A percentile compares a stretch with the other conserved stretches of the same genome.
These are phyloP conservation scores for Macrosteles quadrilineatus DNA, from an alignment of 1,140 invertebrate species.

Conservation along the genomic window DNA sequence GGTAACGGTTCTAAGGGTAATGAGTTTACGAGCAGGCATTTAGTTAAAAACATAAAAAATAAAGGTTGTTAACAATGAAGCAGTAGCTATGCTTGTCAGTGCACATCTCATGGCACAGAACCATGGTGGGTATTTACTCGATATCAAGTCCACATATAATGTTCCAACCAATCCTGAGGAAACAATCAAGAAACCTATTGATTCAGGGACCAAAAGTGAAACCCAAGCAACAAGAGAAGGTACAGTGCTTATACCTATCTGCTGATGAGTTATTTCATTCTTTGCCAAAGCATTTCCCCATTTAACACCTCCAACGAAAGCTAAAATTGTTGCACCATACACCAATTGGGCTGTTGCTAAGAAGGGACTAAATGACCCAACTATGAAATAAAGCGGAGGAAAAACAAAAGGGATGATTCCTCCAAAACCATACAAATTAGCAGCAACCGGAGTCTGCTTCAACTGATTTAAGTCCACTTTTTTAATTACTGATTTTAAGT, in stretches of 20 bases:
- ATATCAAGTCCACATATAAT: conserved; percentile 28
- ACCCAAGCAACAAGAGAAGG: conserved; percentile 35
- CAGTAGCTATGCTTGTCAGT: conserved; percentile 28
- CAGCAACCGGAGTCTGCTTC: conserved; percentile 27
- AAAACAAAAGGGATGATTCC: conserved; percentile 35
- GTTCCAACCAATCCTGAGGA: conserved; percentile 24
- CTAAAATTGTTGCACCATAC: conserved; percentile 38
- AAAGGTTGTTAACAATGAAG: conserved; percentile 25
- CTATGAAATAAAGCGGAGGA: conserved; percentile 32
- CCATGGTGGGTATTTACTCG: conserved; percentile 33
- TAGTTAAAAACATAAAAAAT: conserved; percentile 6
- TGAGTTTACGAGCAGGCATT: no score
- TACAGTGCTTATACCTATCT: conserved; percentile 23
- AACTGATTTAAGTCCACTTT: conserved; percentile 21
- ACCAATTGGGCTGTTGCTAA: conserved; percentile 34
- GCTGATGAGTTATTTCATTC: conserved; percentile 25
- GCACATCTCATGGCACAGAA: conserved; percentile 32
- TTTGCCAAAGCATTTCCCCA: conserved; percentile 25
- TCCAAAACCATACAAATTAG: conserved; percentile 36
- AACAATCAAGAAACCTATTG: conserved; percentile 31
- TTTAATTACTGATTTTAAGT: conserved; percentile 18
- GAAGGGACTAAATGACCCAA: conserved; percentile 30
- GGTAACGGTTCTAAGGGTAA: no score
- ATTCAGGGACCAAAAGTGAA: conserved; percentile 32
- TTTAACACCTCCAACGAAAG: conserved; percentile 37